Conservation (phyloP, 92 coral and sea anemone genomes). For the Epizoanthus stellaris region DNA sequence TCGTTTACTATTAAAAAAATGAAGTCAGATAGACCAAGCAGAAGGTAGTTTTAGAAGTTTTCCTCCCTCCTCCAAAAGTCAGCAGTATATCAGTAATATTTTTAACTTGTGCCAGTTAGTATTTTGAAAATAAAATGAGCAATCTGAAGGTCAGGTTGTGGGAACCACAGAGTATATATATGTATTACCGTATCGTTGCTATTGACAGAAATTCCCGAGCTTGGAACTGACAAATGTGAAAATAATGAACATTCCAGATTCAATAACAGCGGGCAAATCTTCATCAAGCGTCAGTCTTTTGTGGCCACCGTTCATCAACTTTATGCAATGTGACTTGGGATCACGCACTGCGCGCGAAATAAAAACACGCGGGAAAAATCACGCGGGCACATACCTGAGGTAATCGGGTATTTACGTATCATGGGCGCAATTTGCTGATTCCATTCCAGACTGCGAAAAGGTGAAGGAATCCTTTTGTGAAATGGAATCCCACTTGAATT, state of each 20-base stretch:
- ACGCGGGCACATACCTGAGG: neutral
- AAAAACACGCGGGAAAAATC: neutral
- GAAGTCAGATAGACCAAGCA: no score
- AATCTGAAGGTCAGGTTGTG: neutral
- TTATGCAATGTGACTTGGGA: neutral
- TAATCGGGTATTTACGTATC: neutral
- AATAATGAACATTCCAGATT: neutral
- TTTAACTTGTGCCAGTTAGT: neutral
- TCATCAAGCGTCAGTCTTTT: neutral
- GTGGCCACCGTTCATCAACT: neutral
- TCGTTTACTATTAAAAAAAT: no score
- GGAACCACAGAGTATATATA: no score
- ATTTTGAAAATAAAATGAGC: neutral
- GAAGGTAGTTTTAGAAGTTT: neutral
- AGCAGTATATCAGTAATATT: no score
- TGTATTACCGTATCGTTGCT: neutral
- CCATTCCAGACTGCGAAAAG: neutral
- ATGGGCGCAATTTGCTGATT: neutral
- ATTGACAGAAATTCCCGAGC: neutral
- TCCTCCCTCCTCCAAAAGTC: neutral
- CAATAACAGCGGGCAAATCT: slow-evolving; percentile 19
- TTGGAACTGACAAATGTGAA: slow-evolving; percentile 1
- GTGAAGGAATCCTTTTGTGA: neutral
- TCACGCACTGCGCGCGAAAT: slow-evolving; percentile 35
- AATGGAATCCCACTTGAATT: neutral